Conservation (phyloP, 30 jellyfish, hydroid and myxozoan genomes). For the Aurelia coerulea region DNA sequence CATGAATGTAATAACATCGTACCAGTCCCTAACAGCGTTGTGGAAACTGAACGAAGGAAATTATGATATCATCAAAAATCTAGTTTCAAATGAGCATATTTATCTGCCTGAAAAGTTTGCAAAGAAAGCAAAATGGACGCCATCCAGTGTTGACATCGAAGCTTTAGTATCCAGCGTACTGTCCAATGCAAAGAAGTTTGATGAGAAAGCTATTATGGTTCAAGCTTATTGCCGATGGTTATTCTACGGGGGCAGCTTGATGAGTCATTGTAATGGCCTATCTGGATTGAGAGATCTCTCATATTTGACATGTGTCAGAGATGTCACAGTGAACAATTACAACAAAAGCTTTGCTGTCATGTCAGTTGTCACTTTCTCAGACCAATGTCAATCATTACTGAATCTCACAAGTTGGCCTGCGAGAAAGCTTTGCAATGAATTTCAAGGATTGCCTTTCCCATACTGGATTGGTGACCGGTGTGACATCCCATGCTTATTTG, state of each 20-base stretch:
- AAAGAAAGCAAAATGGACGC: slow-evolving; percentile 45
- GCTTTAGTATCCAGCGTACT: background rate
- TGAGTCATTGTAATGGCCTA: slow-evolving; percentile 20
- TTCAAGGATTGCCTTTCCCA: slow-evolving; percentile 27
- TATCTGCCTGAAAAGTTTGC: slow-evolving; percentile 45
- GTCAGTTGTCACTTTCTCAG: slow-evolving; percentile 56
- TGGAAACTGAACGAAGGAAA: slow-evolving; percentile 68
- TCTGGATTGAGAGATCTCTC: slow-evolving; percentile 23
- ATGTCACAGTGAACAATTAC: slow-evolving; percentile 34
- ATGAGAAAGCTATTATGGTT: background rate
- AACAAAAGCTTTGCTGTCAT: slow-evolving; percentile 42
- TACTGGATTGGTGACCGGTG: slow-evolving; percentile 66
- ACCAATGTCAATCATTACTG: slow-evolving; percentile 47
- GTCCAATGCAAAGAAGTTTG: background rate
- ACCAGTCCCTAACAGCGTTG: slow-evolving; percentile 43
- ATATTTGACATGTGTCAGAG: slow-evolving; percentile 39
- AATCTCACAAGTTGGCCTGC: slow-evolving; percentile 62
- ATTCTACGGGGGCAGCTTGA: slow-evolving; percentile 25
- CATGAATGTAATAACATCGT: slow-evolving; percentile 25
- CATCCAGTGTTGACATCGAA: slow-evolving; percentile 23
- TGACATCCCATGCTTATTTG: slow-evolving; percentile 60
- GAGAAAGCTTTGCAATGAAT: slow-evolving; percentile 32
- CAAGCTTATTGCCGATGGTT: background rate
- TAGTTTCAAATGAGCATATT: slow-evolving; percentile 26
- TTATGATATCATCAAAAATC: slow-evolving; percentile 13